Percentiles rank a stretch among this genome's conserved stretches.
Evolutionary conservation across 2,888 invertebrate species (phyloP).

Genomic region (Crocallis elinguaria): DNA sequence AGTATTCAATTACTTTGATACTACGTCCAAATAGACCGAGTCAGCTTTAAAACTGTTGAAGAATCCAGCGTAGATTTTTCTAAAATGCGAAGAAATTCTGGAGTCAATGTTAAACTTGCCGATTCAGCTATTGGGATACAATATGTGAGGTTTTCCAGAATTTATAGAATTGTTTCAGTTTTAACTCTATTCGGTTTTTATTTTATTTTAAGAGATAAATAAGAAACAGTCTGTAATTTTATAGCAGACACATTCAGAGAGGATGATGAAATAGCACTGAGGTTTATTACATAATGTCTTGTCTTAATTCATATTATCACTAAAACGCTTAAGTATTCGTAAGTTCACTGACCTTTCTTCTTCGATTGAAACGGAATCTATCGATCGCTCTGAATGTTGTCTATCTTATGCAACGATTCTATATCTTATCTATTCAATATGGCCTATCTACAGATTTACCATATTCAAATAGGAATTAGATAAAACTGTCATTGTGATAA

Average conservation of each 20-base stretch:
- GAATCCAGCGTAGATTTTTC: too few species aligned
- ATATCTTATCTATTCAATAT: slow-evolving; percentile 23
- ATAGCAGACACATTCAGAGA: too few species aligned
- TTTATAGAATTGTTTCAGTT: slow-evolving; percentile 17
- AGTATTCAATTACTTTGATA: slow-evolving; percentile 21
- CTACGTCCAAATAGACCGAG: slow-evolving; percentile 5
- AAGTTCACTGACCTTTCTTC: slow-evolving; percentile 8
- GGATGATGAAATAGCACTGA: too few species aligned
- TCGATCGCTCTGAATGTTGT: slow-evolving; percentile 7
- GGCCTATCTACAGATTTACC: slow-evolving; percentile 16
- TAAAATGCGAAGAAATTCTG: slow-evolving; percentile 19
- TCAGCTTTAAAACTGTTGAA: slow-evolving; percentile 13
- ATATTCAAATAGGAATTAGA: slow-evolving; percentile 21
- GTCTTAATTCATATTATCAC: too few species aligned
- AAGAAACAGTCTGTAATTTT: too few species aligned
- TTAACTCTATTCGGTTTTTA: slow-evolving; percentile 2
- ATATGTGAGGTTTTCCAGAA: slow-evolving; percentile 21
- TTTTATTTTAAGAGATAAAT: too few species aligned
- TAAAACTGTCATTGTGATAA: slow-evolving; percentile 16
- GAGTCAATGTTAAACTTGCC: slow-evolving; percentile 21
- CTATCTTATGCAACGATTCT: slow-evolving; percentile 11
- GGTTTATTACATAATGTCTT: too few species aligned
- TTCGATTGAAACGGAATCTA: background rate
- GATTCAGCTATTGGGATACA: slow-evolving; percentile 21
- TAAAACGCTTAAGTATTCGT: too few species aligned